Percentiles rank a stretch among this genome's conserved stretches.
Conservation (phyloP, 2,113 vertebrate genomes). For the Salvator merianae region DNA sequence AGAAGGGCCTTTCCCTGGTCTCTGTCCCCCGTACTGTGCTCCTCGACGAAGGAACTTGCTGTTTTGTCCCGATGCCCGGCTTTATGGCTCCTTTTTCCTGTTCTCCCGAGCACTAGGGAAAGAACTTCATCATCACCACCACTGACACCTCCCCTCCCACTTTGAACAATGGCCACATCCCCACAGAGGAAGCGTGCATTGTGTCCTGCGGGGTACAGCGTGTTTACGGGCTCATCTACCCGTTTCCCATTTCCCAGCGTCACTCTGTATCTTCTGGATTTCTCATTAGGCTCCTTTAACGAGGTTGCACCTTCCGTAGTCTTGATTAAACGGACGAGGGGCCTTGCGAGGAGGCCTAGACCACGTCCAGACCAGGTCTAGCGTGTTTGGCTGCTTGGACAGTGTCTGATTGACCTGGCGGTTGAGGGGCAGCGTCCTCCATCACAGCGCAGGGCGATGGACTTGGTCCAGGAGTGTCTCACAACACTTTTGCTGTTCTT, state of each 20-base stretch:
- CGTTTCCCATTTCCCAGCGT: constrained; percentile 1
- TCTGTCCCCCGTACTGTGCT: not conserved
- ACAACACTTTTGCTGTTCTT: too few relatives aligned
- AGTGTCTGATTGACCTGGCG: too few relatives aligned
- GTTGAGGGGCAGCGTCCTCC: too few relatives aligned
- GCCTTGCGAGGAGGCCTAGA: too few relatives aligned
- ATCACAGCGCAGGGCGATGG: too few relatives aligned
- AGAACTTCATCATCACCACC: not conserved
- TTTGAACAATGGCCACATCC: not conserved
- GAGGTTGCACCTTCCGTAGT: not conserved
- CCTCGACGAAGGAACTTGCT: not conserved
- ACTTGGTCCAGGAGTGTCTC: too few relatives aligned
- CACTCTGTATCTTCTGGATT: not conserved
- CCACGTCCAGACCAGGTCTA: too few relatives aligned
- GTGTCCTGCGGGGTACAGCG: not conserved
- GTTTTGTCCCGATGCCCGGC: not conserved
- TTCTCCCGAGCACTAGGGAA: not conserved
- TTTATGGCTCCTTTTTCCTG: constrained; percentile 4
- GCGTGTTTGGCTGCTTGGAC: too few relatives aligned
- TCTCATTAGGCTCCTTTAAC: constrained; percentile 8
- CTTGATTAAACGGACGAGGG: not conserved
- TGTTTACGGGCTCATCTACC: not conserved
- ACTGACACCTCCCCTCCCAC: too few relatives aligned
- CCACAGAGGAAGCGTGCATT: constrained; percentile 9
- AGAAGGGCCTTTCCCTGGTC: not conserved